Evolutionary conservation across 2,797 vertebrate genomes (phyloP), one percentile per base, ranked within the genome.

Genomic region (Natrix natrix): DNA sequence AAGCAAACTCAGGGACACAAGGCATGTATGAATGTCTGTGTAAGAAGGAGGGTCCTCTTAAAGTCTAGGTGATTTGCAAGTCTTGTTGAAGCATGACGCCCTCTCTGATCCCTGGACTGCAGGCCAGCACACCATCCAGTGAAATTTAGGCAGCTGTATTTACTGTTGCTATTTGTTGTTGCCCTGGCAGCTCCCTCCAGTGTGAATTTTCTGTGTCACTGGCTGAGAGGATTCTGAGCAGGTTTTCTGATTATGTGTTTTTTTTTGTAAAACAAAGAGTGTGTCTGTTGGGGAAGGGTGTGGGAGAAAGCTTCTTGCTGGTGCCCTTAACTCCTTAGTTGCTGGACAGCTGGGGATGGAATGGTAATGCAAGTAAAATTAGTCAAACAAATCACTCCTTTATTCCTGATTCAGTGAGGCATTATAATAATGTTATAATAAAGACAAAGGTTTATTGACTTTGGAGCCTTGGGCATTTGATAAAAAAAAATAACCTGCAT

Each of bases 161-260:
- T 98, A 98, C 98, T 97, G 98, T 97, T 97, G 98, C 98, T 97
- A 95, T 97, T 98, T 98, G 98, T 97, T 98, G 98, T 98, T 98
- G 97, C 98, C 98, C 98, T 97, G 98, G 98, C 98, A 98, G 98
- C 98, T 98, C 95, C 94, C 56, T 97, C 94, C 96, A 97, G 98
- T 98, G 98, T 98, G 98, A 98, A 98, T 99, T 99, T 99, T 99
- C 98, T 98, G 98, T 99, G 98, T 99, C 98, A 98, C 98, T 99
- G 98, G 97, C 97, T 98, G 98, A 97, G 98, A 98, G 98, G 98
- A 99, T 99, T 99, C 98, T 98, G 98, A 98, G 98, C 98, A 97
- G 97, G 98, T 96, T 98, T 98, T 91, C 98, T 98, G 98, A 98
- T 98, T 97, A 98, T 98, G 98, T 97, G 98, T 97, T 98, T 98